Evolutionary conservation across 2,113 vertebrate genomes (phyloP), one percentile per base, ranked within the genome.

Genomic region (Cryptoleucopteryx plumbea): DNA sequence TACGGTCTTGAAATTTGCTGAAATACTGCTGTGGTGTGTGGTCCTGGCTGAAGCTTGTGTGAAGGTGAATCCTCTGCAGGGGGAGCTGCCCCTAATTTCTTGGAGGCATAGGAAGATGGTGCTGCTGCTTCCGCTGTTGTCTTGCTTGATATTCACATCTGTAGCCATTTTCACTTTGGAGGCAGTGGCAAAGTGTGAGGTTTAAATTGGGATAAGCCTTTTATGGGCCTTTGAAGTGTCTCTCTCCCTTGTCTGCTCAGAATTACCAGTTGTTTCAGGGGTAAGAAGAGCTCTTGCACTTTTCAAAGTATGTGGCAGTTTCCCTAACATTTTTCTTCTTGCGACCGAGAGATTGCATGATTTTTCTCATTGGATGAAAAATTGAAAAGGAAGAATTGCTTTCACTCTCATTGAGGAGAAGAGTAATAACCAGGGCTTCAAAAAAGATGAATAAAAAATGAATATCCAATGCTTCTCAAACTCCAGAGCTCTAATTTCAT

Each of bases 301-400:
- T 63, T 48, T 45, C 29, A 4, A 45, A 62, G 21, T 59, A 9
- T 25, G 14, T 67, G 91, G 66, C 25, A 25, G 26, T 65, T 82
- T 84, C 55, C n/a, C n/a, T 59, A 2, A 77, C 48, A n/a, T 61
- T 92, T 63, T 84, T 56, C 16, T 50, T 89, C 29, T 56, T 38
- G 40, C 59, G n/a, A 4, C 27, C 1, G 12, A 75, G 32, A 67
- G n/a, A 16, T 68, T 68, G 45, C 6, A 2, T 47, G 40, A 32
- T 79, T 91, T 95, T 94, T 85, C 29, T 89, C 23, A 40, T 3
- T 73, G 61, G 58, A 63, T 89, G 65, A 52, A 88, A 88, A 80
- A 56, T 75, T 47, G 70, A 38, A 86, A 72, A 77, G 50, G 63
- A 81, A 29, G 61, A 85, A 59, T 91, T 52, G 6, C 73, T 74